These are phyloP conservation scores for Pheosia gnoma DNA, from an alignment of 2,888 invertebrate species.

Conservation along the genomic window DNA sequence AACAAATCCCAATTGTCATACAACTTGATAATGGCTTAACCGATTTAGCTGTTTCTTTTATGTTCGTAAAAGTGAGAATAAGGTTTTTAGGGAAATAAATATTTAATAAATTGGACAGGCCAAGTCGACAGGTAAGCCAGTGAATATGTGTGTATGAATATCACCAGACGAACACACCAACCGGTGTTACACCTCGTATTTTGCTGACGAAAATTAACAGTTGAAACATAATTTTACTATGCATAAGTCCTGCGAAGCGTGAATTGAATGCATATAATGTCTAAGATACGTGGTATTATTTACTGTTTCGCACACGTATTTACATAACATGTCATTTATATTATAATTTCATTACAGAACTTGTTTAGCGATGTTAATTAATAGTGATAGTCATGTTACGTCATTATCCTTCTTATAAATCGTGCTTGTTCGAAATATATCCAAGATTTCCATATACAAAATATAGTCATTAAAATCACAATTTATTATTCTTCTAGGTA, in stretches of 20 bases:
- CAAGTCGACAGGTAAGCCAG: no score
- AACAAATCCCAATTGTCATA: no score
- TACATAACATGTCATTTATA: conserved; percentile 12
- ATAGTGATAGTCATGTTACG: conserved; percentile 13
- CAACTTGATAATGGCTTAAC: no score
- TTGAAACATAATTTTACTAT: background rate
- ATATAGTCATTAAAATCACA: no score
- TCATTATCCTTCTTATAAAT: conserved; percentile 17
- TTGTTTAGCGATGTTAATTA: background rate
- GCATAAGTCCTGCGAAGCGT: conserved; percentile 10
- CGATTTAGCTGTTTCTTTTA: no score
- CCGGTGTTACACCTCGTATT: no score
- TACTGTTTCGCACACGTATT: conserved; percentile 1
- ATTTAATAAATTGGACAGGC: no score
- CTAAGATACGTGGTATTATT: conserved; percentile 4
- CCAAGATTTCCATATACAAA: background rate
- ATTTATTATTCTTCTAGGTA: background rate
- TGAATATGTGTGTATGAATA: no score
- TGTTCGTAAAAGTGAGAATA: no score
- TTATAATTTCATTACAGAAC: conserved; percentile 13
- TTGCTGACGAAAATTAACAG: no score
- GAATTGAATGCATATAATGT: conserved; percentile 7
- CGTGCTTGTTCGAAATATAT: background rate
- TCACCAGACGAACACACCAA: no score
- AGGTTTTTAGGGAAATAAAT: no score